Percentiles rank a stretch among this genome's conserved stretches.
phyloP scores from a whole-genome alignment of 2,113 vertebrate genomes.

The Chaetorhynchus papuensis region DNA sequence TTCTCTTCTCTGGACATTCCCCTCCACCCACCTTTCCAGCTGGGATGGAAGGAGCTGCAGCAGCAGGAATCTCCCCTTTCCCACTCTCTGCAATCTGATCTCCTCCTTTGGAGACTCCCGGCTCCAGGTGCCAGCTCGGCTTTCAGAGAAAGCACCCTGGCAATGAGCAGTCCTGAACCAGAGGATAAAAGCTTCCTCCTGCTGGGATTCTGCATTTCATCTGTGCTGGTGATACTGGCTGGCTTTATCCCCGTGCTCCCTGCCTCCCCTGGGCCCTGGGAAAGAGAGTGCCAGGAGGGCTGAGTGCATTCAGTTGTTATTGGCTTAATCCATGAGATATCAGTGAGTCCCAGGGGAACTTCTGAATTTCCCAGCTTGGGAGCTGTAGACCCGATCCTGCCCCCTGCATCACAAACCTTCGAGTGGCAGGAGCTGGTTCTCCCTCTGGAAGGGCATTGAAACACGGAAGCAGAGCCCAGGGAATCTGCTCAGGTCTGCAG shows the following conservation, averaged over 20 bases:
- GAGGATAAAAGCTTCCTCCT: neutral
- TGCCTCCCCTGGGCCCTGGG: neutral
- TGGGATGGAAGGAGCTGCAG: neutral
- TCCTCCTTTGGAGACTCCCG: neutral
- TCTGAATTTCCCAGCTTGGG: neutral
- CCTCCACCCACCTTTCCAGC: neutral
- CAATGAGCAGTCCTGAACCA: neutral
- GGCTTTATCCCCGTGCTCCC: neutral
- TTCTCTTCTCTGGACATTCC: neutral
- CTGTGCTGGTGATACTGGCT: neutral
- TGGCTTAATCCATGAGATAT: neutral
- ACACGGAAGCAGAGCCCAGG: neutral
- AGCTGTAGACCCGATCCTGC: accelerated
- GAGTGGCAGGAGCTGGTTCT: neutral
- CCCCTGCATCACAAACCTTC: neutral
- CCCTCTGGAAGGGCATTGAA: neutral
- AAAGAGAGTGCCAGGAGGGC: neutral
- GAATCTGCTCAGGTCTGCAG: neutral
- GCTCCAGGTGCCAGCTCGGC: neutral
- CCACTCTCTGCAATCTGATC: neutral
- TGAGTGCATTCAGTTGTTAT: neutral
- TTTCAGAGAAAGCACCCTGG: neutral
- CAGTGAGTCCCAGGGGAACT: neutral
- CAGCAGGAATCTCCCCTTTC: neutral
- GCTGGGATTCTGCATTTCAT: neutral